Evolutionary conservation across 2,888 invertebrate species (phyloP), one percentile per base, ranked within the genome.

Genomic region (Chydorus sphaericus): DNA sequence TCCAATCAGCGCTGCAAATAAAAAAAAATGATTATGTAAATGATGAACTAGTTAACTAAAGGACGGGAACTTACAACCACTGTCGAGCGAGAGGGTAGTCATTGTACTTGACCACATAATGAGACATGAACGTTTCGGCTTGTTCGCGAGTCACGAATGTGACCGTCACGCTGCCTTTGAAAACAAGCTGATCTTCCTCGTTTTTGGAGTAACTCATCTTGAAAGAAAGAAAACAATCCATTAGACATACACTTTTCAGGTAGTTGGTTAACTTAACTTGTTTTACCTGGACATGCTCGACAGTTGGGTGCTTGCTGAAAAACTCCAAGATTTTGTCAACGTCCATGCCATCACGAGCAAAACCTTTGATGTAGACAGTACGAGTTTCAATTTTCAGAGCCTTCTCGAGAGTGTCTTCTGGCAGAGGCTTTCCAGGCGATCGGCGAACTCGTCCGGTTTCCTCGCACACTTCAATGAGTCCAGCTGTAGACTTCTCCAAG

Each of bases 141-240:
- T 80, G 79, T 55, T 91, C 92, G 55, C 79, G 75, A 30, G 80
- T 83, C 63, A 81, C 79, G 69, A 94, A 97, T 6, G 87, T 84
- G 8, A 83, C 80, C 69, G 93, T 94, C 51, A 93, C 82, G 1
- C 96, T 96, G 52, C 96, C 97, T 73, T 96, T 90, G 67, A 90
- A 90, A 58, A 77, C 69, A 53, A 78, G 23, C 26, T 26, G 39
- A 20, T 56, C 59, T 1, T 75, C 71, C 61, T 78, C 79, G 62
- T 85, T 83, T 53, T 69, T 69, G 62, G 77, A 82, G 57, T 71
- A 69, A 54, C 76, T 68, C 73, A 75, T 73, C 73, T 74, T 59
- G n/a, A n/a, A n/a, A n/a, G 23, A 62, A 65, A 55, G 8, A 38
- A 28, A 10, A n/a, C n/a, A n/a, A n/a, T n/a, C n/a, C n/a, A n/a